Evolutionary conservation across 2,797 vertebrate genomes (phyloP).

Genomic region (Strix occidentalis): DNA sequence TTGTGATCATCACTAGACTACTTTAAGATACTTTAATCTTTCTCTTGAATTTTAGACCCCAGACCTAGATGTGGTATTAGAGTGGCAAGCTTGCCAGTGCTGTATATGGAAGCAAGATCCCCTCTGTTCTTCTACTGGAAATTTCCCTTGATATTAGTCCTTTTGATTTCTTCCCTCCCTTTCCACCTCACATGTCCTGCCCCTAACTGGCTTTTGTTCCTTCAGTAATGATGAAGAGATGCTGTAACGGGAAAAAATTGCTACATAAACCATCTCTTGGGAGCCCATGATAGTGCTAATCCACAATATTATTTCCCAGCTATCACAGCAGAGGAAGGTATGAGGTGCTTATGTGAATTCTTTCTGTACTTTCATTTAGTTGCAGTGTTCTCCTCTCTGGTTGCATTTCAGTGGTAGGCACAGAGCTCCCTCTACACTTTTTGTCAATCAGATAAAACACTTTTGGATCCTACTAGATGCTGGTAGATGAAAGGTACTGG

Average conservation of each 20-base stretch:
- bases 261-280: background rate
- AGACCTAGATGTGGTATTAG: background rate
- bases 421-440: constrained; percentile 29
- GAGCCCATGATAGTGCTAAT: background rate
- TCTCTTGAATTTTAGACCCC: background rate
- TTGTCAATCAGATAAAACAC: constrained; percentile 35
- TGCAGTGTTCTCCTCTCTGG: background rate
- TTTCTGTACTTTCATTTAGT: background rate
- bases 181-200: background rate
- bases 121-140: background rate
- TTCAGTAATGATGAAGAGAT: background rate
- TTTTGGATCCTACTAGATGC: constrained; percentile 15
- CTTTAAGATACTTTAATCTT: background rate
- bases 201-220: background rate
- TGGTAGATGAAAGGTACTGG: constrained; percentile 59
- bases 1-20: background rate
- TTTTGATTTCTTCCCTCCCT: background rate
- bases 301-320: background rate
- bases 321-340: background rate
- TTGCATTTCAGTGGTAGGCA: constrained; percentile 2
- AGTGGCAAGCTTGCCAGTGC: background rate
- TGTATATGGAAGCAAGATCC: background rate
- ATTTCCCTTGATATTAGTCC: background rate
- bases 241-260: background rate
- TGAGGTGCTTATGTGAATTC: background rate